Percentiles rank a stretch among this genome's conserved stretches.
phyloP scores from a whole-genome alignment of 2,797 vertebrate genomes.

The Psittacula derbiana region DNA sequence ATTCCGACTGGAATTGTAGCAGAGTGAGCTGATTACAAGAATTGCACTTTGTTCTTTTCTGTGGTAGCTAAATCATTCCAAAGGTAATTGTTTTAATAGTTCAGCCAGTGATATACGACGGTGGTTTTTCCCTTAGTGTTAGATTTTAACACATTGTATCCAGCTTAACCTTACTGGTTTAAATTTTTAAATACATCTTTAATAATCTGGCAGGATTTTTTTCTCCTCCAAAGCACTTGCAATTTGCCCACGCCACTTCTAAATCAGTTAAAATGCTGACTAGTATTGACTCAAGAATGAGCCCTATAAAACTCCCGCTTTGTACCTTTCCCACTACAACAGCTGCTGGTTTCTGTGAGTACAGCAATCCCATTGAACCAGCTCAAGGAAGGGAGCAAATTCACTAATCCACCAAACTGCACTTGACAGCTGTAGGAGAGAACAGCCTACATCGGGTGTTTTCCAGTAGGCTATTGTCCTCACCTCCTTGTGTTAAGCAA shows the following conservation, averaged over 20 bases:
- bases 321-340: background rate
- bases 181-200: background rate
- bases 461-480: no score
- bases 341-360: background rate
- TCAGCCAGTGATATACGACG: background rate
- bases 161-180: background rate
- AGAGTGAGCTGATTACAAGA: background rate
- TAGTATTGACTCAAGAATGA: background rate
- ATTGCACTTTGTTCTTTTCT: background rate
- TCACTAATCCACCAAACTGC: background rate
- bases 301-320: background rate
- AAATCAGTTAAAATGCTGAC: background rate
- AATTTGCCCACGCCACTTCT: background rate
- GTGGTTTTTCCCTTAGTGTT: rapidly evolving
- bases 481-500: background rate
- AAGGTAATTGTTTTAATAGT: background rate
- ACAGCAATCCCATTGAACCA: background rate
- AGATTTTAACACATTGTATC: background rate
- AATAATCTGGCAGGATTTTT: background rate
- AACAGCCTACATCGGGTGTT: rapidly evolving
- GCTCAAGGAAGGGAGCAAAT: background rate
- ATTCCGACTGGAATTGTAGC: background rate
- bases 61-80: background rate
- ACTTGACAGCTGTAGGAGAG: background rate
- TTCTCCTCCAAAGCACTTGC: background rate